Base-by-base conservation (phyloP, 1,140 invertebrate species). In the Aporrectodea caliginosa region DNA sequence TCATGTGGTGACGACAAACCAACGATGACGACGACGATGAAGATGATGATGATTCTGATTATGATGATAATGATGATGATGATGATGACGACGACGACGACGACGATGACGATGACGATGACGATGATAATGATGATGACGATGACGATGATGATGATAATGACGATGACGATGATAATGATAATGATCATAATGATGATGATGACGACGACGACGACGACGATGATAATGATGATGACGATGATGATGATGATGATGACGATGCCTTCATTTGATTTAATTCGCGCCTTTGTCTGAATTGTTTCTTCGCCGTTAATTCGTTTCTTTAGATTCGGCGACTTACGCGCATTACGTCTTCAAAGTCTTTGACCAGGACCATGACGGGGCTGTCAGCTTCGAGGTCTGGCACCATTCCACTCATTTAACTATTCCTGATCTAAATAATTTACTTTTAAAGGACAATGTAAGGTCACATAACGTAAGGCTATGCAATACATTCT, bases 281-380 rank as follows among this genome's bases (percentile, higher is more conserved):
- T 77, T 77, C 31, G 29, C n/a, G 31, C n/a, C 69, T n/a, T 69
- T 27, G 29, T 29, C 22, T 27, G 69, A 75, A 76, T 69, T 32
- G 27, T 69, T 27, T 32, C 74, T 69, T 43, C 34, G 1, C 32
- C 34, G 68, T 2, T 16, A 32, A n/a, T 32, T 35, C 16, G 6
- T 58, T 29, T 58, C 68, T 35, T 27, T 80, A 35, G 27, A 73
- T 32, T 32, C 95, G 77, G 94, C 92, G 86, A 91, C 93, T 84
- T 98, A 98, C 90, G 96, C 96, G 86, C 96, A 98, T 90, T 96
- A 97, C 91, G 96, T 98, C 89, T 98, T 98, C 92, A 96, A 96
- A 90, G 95, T 96, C 81, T 97, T 98, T 87, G 95, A 98, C 86
- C 92, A 95, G 84, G 97, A 96, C 89, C 94, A 93, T 89, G 96